These are phyloP conservation scores for Tachycineta bicolor DNA, from an alignment of 2,113 vertebrate species.

Conservation along the genomic window DNA sequence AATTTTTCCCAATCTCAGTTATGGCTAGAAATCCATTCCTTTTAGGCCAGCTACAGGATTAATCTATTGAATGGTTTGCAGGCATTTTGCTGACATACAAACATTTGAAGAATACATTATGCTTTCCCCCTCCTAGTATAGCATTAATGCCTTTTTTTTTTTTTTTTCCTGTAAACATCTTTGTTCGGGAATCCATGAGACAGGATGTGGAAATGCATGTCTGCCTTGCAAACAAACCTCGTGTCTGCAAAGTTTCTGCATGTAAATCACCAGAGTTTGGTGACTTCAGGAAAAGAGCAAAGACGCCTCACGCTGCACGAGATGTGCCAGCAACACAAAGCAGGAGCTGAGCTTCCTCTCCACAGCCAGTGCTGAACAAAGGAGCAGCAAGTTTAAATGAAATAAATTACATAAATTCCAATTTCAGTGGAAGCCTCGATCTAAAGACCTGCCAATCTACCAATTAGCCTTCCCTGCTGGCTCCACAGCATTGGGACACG, in stretches of 20 bases:
- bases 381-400: not conserved
- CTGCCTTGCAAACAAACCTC: slow-evolving; percentile 18
- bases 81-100: slow-evolving; percentile 83
- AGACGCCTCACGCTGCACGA: not conserved
- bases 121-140: slow-evolving; percentile 47
- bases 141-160: slow-evolving; percentile 43
- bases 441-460: not conserved
- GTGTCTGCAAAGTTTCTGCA: slow-evolving; percentile 25
- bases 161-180: slow-evolving; percentile 69
- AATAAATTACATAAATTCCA: not conserved
- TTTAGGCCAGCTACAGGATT: slow-evolving; percentile 81
- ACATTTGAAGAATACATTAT: slow-evolving; percentile 84
- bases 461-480: not conserved
- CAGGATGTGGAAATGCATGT: slow-evolving; percentile 53
- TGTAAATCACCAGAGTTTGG: not conserved
- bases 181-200: slow-evolving; percentile 57
- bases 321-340: not conserved
- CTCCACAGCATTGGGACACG: not conserved
- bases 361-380: not conserved
- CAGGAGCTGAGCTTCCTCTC: not conserved
- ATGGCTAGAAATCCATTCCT: slow-evolving; percentile 82
- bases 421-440: not conserved
- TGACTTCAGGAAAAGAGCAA: not conserved
- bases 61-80: slow-evolving; percentile 81
- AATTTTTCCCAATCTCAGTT: slow-evolving; percentile 83